phyloP scores from a whole-genome alignment of 1,140 invertebrate species.

The Diuraphis noxia region DNA sequence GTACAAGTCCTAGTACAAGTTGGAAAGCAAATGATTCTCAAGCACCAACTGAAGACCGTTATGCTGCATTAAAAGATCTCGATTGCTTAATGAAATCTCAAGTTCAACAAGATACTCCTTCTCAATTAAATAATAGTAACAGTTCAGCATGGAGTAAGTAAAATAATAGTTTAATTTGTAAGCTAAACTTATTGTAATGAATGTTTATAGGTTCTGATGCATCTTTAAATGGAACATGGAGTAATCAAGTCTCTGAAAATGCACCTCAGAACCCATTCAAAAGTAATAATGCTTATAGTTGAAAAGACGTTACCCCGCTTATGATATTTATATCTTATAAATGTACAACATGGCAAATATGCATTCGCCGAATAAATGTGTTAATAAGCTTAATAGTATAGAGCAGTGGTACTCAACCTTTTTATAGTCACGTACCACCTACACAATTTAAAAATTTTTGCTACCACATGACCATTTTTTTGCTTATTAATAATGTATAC shows the following conservation, averaged over 20 bases:
- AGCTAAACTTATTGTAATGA: neutral
- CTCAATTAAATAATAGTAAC: conserved; percentile 31
- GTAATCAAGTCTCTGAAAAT: conserved; percentile 39
- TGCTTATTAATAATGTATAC: no score
- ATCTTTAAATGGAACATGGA: conserved; percentile 44
- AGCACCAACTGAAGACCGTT: conserved; percentile 73
- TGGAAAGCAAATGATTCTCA: conserved; percentile 41
- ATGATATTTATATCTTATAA: neutral
- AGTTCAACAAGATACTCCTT: conserved; percentile 47
- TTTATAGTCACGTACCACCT: no score
- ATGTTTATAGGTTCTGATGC: conserved; percentile 37
- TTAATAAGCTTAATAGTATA: neutral
- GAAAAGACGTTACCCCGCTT: neutral
- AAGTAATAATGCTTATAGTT: neutral
- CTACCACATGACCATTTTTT: no score
- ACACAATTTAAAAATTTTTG: no score
- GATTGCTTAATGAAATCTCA: conserved; percentile 69
- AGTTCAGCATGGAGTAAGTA: conserved; percentile 38
- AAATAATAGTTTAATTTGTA: neutral
- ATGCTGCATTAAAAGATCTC: conserved; percentile 80
- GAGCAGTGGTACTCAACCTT: no score
- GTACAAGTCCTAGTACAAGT: conserved; percentile 42
- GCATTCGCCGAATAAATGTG: neutral
- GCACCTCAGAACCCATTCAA: conserved; percentile 43
- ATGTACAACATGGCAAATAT: neutral